Base-by-base conservation (phyloP, 1,140 invertebrate genomes). In the Stenopsyche tienmushanensis region DNA sequence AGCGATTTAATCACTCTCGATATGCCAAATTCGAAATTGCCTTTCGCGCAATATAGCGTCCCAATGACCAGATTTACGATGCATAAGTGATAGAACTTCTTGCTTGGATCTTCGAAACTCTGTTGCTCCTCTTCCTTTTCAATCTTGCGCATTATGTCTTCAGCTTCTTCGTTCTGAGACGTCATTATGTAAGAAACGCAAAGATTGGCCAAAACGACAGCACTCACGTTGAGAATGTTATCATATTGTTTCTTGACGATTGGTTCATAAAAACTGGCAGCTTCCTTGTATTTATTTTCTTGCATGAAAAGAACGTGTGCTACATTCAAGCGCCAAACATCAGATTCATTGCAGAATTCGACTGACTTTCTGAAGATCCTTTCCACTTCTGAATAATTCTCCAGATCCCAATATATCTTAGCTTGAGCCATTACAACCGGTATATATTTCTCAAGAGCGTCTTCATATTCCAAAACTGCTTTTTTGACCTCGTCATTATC, bases 131-230 rank as follows among this genome's bases (percentile, higher is more conserved):
- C 97, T 76, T 98, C 96, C 71, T 97, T 96, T 76, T 99, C 98
- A 69, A 99, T 97, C 82, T 96, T 96, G 54, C 96, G 85, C 95
- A 99, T 99, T 53, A 99, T 82, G 74, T 98, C 96, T 82, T 99
- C 98, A 24, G 97, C 98, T 83, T 98, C 96, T 78, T 98, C 94
- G 78, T 99, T 99, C 80, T 98, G 94, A 53, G 93, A 93, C 1
- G 94, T 98, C 95, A 99, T 97, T 69, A 99, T 98, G 75, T 99
- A 99, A 47, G 95, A 97, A 0, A 99, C 97, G 79, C 98, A 99
- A 8, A 99, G 80, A 81, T 99, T 99, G 2, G 97, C 97, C 70
- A 99, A 82, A 45, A 99, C 94, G 62, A 99, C 96, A 1, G 97
- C 95, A 74, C 94, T 96, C 0, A 99, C 90, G 72, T 92, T 90